Conservation (phyloP, 2,797 vertebrate genomes). For the Sorex maritimensis region DNA sequence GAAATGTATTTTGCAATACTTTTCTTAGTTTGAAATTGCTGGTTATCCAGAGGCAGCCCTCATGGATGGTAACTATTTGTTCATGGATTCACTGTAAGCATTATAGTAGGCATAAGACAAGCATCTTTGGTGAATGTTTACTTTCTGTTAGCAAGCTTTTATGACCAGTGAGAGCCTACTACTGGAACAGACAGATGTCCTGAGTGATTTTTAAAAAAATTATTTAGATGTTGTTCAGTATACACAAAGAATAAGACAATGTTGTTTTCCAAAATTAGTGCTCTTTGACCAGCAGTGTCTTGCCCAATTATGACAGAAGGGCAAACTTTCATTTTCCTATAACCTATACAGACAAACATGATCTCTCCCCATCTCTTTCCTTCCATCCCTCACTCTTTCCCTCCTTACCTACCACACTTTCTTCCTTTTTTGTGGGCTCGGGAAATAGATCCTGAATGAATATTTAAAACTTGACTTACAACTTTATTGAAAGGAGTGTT, state of each 20-base stretch:
- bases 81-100: constrained; percentile 71
- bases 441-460: constrained; percentile 23
- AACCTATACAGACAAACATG: constrained; percentile 80
- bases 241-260: constrained; percentile 83
- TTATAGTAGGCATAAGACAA: background rate
- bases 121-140: constrained; percentile 28
- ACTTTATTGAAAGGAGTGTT: constrained; percentile 25
- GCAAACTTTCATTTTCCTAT: constrained; percentile 80
- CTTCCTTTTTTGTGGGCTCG: background rate
- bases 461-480: constrained; percentile 37
- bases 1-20: constrained; percentile 69
- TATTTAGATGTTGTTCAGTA: constrained; percentile 80
- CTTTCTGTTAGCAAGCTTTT: constrained; percentile 81
- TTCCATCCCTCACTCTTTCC: background rate
- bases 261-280: constrained; percentile 80
- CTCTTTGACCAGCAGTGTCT: constrained; percentile 72
- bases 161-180: constrained; percentile 67
- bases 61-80: constrained; percentile 72
- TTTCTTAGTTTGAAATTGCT: constrained; percentile 76
- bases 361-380: constrained; percentile 18
- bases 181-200: constrained; percentile 82
- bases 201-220: constrained; percentile 76
- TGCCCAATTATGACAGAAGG: constrained; percentile 83
- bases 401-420: background rate
- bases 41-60: constrained; percentile 88